Conservation (phyloP, 2,113 vertebrate species). For the Menura novaehollandiae region DNA sequence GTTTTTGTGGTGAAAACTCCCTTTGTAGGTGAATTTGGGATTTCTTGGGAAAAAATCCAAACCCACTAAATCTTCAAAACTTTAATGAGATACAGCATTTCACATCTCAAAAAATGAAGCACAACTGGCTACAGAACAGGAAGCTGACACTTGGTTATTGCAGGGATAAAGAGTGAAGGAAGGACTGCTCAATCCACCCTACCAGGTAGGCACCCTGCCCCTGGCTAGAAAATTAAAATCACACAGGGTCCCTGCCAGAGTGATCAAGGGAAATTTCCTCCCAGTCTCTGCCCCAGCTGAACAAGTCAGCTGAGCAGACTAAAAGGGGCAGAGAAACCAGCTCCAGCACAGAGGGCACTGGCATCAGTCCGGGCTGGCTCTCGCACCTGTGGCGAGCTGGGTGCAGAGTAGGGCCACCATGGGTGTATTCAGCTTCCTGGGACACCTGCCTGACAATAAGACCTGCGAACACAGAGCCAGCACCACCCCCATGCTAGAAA, state of each 20-base stretch:
- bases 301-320: background rate
- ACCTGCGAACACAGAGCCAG: background rate
- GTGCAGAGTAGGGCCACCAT: background rate
- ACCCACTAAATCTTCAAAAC: background rate
- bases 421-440: background rate
- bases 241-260: too few relatives aligned
- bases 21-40: background rate
- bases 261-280: background rate
- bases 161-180: background rate
- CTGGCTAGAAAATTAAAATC: background rate
- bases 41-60: background rate
- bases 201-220: background rate
- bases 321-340: background rate
- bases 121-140: background rate
- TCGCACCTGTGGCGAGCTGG: rapidly evolving
- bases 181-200: background rate
- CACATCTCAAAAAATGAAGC: background rate
- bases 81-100: background rate
- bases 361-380: background rate
- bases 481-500: background rate
- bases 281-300: background rate
- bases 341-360: background rate
- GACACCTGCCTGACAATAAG: background rate
- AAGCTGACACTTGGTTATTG: background rate
- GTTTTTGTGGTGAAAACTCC: background rate